Conservation (phyloP, 2,797 vertebrate species). For the Spea hammondii region DNA sequence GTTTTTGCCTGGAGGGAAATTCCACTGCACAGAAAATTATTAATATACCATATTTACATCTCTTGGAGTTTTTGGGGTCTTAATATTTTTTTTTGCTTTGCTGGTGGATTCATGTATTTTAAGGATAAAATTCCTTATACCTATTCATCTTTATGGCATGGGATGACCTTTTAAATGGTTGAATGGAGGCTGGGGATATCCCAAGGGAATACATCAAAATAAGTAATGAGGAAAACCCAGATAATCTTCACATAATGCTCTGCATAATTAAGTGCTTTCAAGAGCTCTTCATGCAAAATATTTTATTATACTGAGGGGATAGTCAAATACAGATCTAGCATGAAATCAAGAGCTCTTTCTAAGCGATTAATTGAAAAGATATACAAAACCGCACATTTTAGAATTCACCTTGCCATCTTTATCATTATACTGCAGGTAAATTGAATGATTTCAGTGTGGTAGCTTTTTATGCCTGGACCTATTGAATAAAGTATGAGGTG, state of each 20-base stretch:
- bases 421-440: constrained; percentile 36
- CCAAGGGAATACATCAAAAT: constrained; percentile 40
- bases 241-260: constrained; percentile 45
- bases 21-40: constrained; percentile 29
- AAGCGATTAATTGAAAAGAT: constrained; percentile 51
- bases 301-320: constrained; percentile 48
- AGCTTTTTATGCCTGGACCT: too few relatives aligned
- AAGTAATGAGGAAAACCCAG: constrained; percentile 47
- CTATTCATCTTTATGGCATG: constrained; percentile 39
- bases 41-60: constrained; percentile 36
- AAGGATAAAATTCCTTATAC: constrained; percentile 26
- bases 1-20: background rate
- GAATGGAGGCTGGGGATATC: constrained; percentile 36
- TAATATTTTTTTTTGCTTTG: background rate
- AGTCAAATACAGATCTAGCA: constrained; percentile 44
- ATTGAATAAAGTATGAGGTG: too few relatives aligned
- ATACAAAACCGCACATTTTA: constrained; percentile 42
- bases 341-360: constrained; percentile 42
- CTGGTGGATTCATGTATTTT: constrained; percentile 19
- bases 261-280: constrained; percentile 51
- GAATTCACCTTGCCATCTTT: constrained; percentile 41
- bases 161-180: constrained; percentile 46
- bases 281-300: constrained; percentile 46
- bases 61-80: background rate
- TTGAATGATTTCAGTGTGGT: constrained; percentile 3